Evolutionary conservation across 2,113 vertebrate species (phyloP).

Genomic region (Poeciliopsis retropinna): DNA sequence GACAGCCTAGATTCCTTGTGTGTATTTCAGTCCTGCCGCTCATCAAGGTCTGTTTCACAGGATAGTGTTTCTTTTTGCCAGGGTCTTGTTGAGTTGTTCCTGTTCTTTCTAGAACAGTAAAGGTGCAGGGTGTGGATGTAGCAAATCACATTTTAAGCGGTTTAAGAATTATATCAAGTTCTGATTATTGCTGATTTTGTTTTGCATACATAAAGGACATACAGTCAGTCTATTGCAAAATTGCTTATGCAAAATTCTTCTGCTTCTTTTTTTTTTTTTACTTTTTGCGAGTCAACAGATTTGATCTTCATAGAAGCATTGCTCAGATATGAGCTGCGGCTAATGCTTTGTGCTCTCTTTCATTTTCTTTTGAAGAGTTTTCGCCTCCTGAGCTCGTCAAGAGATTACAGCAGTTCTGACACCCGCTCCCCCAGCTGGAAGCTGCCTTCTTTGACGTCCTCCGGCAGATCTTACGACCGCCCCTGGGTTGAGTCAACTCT

Average conservation of each 20-base stretch:
- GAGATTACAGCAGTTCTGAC: slow-evolving; percentile 83
- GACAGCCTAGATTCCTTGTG: slow-evolving; percentile 68
- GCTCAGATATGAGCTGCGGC: background rate
- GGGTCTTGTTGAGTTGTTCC: slow-evolving; percentile 11
- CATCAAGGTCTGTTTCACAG: slow-evolving; percentile 43
- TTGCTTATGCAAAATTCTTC: background rate
- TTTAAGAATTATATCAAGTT: background rate
- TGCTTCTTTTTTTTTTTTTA: too few species aligned
- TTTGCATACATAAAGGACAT: too few species aligned
- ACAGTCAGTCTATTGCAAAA: too few species aligned
- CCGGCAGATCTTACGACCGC: slow-evolving; percentile 79
- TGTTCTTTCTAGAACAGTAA: slow-evolving; percentile 34
- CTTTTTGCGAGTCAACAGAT: too few species aligned
- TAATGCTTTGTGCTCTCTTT: background rate
- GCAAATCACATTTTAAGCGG: background rate
- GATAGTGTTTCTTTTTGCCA: slow-evolving; percentile 66
- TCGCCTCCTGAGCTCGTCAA: slow-evolving; percentile 76
- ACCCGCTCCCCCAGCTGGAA: slow-evolving; percentile 82
- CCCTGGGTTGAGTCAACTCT: slow-evolving; percentile 79
- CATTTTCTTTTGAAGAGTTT: slow-evolving; percentile 74
- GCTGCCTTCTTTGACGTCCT: slow-evolving; percentile 72
- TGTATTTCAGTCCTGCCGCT: slow-evolving; percentile 65
- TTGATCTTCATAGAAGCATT: background rate
- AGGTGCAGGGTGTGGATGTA: background rate
- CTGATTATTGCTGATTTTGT: background rate